Evolutionary conservation across 1,140 invertebrate genomes (phyloP).

Genomic region (Cyphomyrmex costatus): DNA sequence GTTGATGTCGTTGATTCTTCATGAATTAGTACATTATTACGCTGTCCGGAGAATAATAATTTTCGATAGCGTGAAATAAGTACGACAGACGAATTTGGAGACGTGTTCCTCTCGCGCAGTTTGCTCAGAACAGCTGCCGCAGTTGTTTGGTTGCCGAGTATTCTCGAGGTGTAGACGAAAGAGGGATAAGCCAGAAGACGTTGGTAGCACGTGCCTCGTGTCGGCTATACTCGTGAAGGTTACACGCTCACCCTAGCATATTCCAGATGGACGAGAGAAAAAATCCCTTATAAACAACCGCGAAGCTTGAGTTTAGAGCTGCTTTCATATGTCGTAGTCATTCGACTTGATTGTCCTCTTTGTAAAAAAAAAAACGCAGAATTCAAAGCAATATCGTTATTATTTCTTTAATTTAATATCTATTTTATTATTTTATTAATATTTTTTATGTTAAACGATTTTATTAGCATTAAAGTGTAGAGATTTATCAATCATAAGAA

Average conservation of each 20-base stretch:
- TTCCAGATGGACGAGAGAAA: slow-evolving; percentile 57
- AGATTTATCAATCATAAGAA: too few relatives aligned
- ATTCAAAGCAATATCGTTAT: neutral
- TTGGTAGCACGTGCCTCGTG: slow-evolving; percentile 81
- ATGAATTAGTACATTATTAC: neutral
- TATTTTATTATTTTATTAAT: neutral
- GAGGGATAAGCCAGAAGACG: slow-evolving; percentile 75
- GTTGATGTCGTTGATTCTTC: neutral
- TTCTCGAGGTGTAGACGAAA: slow-evolving; percentile 70
- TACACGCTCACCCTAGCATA: slow-evolving; percentile 62
- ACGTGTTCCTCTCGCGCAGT: slow-evolving; percentile 32
- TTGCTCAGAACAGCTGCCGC: slow-evolving; percentile 77
- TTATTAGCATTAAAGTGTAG: neutral
- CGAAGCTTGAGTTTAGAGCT: slow-evolving; percentile 16
- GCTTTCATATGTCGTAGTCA: slow-evolving; percentile 27
- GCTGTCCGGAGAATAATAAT: neutral
- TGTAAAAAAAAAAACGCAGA: neutral
- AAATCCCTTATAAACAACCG: slow-evolving; percentile 62
- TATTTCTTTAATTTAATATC: neutral
- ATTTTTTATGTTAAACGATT: neutral
- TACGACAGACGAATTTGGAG: slow-evolving; percentile 63
- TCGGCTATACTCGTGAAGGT: slow-evolving; percentile 77
- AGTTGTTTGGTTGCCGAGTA: slow-evolving; percentile 80
- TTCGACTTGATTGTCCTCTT: neutral
- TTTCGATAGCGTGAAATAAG: neutral